Conservation (phyloP, 2,888 invertebrate genomes). For the Cynaeus angustus region DNA sequence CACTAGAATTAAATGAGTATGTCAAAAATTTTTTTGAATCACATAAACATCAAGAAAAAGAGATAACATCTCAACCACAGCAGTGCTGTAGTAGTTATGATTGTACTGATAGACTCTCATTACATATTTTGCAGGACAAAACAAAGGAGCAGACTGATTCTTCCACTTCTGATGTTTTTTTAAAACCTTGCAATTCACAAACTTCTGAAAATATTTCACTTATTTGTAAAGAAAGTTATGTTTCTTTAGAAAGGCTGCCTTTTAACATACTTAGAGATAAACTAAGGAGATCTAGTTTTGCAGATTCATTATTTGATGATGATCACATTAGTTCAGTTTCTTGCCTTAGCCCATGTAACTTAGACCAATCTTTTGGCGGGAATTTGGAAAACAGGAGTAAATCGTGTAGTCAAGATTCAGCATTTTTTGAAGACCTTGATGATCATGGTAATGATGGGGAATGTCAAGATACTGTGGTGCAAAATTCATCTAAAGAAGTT, state of each 20-base stretch:
- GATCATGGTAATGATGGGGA: background rate
- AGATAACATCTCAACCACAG: background rate
- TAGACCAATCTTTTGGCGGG: background rate
- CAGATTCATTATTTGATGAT: constrained; percentile 44
- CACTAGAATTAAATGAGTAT: constrained; percentile 26
- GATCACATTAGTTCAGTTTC: constrained; percentile 26
- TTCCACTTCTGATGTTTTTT: background rate
- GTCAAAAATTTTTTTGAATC: constrained; percentile 25
- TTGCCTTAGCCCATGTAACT: constrained; percentile 6
- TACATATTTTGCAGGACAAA: no score
- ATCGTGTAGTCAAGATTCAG: constrained; percentile 47
- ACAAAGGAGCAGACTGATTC: background rate
- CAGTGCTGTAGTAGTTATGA: background rate
- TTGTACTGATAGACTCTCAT: background rate
- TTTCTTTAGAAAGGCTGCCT: constrained; percentile 34
- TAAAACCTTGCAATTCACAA: background rate
- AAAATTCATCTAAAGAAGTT: background rate
- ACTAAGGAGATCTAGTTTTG: constrained; percentile 31
- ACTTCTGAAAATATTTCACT: background rate
- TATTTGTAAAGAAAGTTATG: constrained; percentile 25
- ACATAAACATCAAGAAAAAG: constrained; percentile 9
- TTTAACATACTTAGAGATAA: constrained; percentile 22
- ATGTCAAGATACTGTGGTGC: background rate
- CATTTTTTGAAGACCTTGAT: constrained; percentile 27
- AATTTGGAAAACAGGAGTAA: constrained; percentile 37